Percentiles rank a stretch among this genome's conserved stretches.
phyloP scores from a whole-genome alignment of 2,888 invertebrate genomes.

The Drosophila meridionalis region DNA sequence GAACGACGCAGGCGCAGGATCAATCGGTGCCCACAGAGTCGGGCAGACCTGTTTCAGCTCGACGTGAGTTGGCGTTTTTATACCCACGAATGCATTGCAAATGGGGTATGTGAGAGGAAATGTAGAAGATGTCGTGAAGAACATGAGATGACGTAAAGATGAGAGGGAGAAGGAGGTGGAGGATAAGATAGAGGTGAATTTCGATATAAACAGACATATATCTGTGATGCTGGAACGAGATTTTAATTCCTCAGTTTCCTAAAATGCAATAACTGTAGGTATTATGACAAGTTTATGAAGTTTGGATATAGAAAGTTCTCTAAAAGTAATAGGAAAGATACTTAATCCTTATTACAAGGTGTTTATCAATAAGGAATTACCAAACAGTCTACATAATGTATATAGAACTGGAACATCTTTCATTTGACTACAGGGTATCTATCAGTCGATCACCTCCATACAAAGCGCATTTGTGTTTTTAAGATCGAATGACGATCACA shows the following conservation, averaged over 20 bases:
- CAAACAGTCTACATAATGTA: neutral
- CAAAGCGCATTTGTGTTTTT: slow-evolving; percentile 3
- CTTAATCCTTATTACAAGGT: no score
- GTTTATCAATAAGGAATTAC: neutral
- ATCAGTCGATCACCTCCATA: neutral
- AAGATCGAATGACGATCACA: slow-evolving; percentile 55
- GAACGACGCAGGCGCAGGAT: slow-evolving; percentile 32
- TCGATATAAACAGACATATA: neutral
- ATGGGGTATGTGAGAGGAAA: neutral
- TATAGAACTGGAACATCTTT: neutral
- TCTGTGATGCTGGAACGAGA: no score
- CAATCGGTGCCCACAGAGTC: slow-evolving; percentile 24
- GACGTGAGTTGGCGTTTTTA: slow-evolving; percentile 52
- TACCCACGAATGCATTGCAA: neutral
- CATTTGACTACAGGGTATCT: neutral
- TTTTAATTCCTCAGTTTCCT: no score
- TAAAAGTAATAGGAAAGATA: no score
- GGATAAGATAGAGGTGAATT: neutral
- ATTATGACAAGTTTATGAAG: no score
- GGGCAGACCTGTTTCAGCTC: slow-evolving; percentile 20
- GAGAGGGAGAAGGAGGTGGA: neutral
- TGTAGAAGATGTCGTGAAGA: no score
- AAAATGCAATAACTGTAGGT: no score
- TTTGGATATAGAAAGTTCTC: no score
- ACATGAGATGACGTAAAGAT: neutral